Evolutionary conservation across 2,113 vertebrate species (phyloP), one percentile per base, ranked within the genome.

Genomic region (Leptodactylus fuscus): DNA sequence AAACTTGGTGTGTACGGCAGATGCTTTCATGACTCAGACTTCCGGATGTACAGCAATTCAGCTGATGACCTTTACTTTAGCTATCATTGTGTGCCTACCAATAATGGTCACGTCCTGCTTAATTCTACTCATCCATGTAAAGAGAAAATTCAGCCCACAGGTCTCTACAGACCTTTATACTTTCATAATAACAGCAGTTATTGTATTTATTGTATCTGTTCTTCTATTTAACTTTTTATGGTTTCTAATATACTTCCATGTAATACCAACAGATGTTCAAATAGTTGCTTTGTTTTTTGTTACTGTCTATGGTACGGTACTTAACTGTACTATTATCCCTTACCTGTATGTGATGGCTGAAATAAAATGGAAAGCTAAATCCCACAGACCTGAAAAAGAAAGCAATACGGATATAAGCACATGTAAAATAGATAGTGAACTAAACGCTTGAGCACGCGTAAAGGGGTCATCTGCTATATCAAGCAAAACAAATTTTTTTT

Each of bases 1-100:
- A 87, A 74, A 67, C 82, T 90, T 91, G 69, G 88, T 87, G 83
- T 92, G 91, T 0, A n/a, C 41, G 62, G 36, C 69, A 79, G n/a
- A 38, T 7, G 27, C 41, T n/a, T 83, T 75, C 1, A 0, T 13
- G 0, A 13, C 0, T 60, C 81, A 73, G 27, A 20, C 34, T 67
- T 58, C 0, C 0, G 58, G 1, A 1, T 71, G 15, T 82, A 74
- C 77, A 55, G 67, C 36, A 49, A 46, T 85, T 8, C 81, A 89
- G 0, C 73, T 85, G 36, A 62, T 75, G 2, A 71, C 84, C 34
- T 89, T 89, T 67, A 79, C 87, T 29, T 85, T 87, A 75, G 88
- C 70, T 55, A 87, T 89, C 70, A 78, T 83, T 9, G 44, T 89
- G 65, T 85, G 89, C 80, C 53, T 81, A 12, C 87, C 87, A 13